Evolutionary conservation across 1,140 invertebrate species (phyloP), one percentile per base, ranked within the genome.

Genomic region (Cephus cinctus): DNA sequence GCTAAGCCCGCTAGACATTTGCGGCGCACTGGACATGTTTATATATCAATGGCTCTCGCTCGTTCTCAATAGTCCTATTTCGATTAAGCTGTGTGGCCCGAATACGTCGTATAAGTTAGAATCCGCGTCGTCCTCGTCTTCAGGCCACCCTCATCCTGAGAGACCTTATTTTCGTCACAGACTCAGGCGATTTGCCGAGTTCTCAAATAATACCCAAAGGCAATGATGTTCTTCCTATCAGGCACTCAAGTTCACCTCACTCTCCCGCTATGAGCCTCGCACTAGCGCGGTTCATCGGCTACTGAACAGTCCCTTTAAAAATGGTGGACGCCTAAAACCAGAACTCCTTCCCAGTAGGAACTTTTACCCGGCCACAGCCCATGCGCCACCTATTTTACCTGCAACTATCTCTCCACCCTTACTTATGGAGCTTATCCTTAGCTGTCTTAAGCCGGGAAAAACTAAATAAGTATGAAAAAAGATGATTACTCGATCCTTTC

Each of bases 1-100:
- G 63, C 88, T 90, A 54, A 89, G 79, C 54, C 85, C 85, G 61
- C 76, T 81, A 30, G 73, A 71, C 57, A 74, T 65, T 49, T 62
- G 62, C 47, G 69, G 59, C 39, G 48, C 54, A 55, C 63, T 69
- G 25, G 74, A 73, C 74, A 76, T 76, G 20, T 35, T 67, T 8
- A n/a, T 8, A n/a, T 27, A 27, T 27, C 25, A n/a, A 8, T n/a
- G n/a, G 25, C 25, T 8, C 6, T 27, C 25, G 25, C 25, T 27
- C 25, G 25, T n/a, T 27, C 6, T 27, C 25, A n/a, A n/a, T n/a
- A 27, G 25, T 6, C 25, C 25, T 35, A 43, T 42, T 8, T 35
- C 31, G 39, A 43, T 49, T 49, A 49, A 39, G 47, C 47, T 41
- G 39, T 36, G 22, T n/a, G n/a, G n/a, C n/a, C n/a, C n/a, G n/a